Percentiles rank a stretch among this genome's conserved stretches.
Conservation (phyloP, 1,140 invertebrate species). For the Holotrichia oblita region DNA sequence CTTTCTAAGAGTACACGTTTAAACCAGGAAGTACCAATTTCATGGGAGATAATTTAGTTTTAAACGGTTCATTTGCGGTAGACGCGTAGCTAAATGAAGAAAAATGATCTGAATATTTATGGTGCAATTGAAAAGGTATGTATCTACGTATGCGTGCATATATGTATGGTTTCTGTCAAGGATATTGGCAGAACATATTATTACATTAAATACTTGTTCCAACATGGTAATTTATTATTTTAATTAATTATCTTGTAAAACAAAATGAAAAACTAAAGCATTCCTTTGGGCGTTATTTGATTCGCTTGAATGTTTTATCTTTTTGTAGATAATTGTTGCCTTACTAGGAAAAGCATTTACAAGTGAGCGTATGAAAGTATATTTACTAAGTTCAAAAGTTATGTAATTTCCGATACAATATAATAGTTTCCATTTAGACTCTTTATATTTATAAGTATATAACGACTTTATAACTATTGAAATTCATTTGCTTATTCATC, state of each 20-base stretch:
- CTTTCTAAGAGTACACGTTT: background rate
- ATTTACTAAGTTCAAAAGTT: no score
- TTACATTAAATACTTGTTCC: constrained; percentile 4
- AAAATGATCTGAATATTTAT: constrained; percentile 31
- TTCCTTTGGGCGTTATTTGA: no score
- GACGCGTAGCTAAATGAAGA: constrained; percentile 28
- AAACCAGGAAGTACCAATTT: constrained; percentile 32
- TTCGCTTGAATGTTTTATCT: no score
- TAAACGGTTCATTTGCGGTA: background rate
- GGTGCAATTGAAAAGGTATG: background rate
- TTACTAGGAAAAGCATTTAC: no score
- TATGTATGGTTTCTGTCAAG: background rate
- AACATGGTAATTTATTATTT: constrained; percentile 29
- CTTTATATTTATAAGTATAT: no score
- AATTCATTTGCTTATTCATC: no score
- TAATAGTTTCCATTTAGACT: no score
- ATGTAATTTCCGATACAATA: no score
- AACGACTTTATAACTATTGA: no score
- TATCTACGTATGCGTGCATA: background rate
- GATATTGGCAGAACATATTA: background rate
- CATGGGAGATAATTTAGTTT: constrained; percentile 20
- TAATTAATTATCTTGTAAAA: constrained; percentile 28
- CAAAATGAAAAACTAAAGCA: background rate
- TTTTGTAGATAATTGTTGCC: no score
- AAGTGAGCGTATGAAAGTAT: no score